Percentiles rank a stretch among this genome's conserved stretches.
These are phyloP conservation scores for Stenurella melanura DNA, from an alignment of 2,888 invertebrate genomes.

Conservation along the genomic window DNA sequence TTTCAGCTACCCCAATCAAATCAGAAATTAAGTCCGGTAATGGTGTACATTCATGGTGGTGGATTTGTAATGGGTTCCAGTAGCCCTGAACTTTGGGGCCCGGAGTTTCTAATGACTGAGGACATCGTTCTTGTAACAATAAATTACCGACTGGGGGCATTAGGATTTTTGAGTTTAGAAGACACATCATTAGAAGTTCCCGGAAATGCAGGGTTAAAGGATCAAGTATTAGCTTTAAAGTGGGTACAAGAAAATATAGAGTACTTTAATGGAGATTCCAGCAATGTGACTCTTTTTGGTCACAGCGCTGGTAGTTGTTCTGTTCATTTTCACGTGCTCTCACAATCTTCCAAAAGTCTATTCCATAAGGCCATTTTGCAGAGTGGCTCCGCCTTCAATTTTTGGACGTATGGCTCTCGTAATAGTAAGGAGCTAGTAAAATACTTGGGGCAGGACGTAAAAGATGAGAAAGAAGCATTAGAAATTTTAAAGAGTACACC, in stretches of 20 bases:
- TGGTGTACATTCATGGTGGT: conserved; percentile 75
- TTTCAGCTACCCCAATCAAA: conserved; percentile 32
- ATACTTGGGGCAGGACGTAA: conserved; percentile 61
- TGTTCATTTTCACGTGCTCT: conserved; percentile 73
- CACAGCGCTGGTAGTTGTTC: conserved; percentile 75
- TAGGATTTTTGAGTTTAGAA: conserved; percentile 73
- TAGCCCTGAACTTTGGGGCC: conserved; percentile 63
- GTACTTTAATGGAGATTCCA: conserved; percentile 74
- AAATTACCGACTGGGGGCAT: conserved; percentile 73
- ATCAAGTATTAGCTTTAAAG: conserved; percentile 73
- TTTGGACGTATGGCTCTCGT: conserved; percentile 46
- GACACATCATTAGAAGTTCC: conserved; percentile 72
- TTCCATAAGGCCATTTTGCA: conserved; percentile 54
- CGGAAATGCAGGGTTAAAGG: conserved; percentile 75
- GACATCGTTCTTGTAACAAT: conserved; percentile 74
- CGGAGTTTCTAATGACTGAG: conserved; percentile 73
- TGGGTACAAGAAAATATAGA: conserved; percentile 74
- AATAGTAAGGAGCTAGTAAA: conserved; percentile 45
- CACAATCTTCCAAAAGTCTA: conserved; percentile 68
- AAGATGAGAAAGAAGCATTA: conserved; percentile 68
- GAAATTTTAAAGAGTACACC: conserved; percentile 69
- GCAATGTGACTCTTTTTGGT: conserved; percentile 75
- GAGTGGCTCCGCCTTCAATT: conserved; percentile 58
- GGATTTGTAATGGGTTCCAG: conserved; percentile 73
- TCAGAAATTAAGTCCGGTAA: conserved; percentile 60